Conservation (phyloP, 1,140 invertebrate species). For the Saxidomus purpurata region DNA sequence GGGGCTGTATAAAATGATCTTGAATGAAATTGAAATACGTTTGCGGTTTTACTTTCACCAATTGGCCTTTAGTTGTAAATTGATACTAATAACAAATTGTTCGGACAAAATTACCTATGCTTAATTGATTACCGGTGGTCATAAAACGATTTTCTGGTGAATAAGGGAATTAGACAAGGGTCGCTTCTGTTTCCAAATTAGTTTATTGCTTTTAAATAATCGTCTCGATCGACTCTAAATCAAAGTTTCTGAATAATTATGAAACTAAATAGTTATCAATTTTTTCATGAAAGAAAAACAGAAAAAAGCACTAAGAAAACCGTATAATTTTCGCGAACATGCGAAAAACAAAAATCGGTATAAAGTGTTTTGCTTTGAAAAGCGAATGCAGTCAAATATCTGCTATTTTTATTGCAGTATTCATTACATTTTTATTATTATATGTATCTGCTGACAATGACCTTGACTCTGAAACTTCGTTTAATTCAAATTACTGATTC, state of each 20-base stretch:
- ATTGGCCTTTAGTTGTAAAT: conserved; percentile 61
- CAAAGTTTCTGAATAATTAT: conserved; percentile 8
- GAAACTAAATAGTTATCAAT: background rate
- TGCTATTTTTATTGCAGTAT: no score
- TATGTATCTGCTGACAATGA: no score
- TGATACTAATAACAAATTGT: conserved; percentile 63
- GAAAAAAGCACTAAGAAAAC: no score
- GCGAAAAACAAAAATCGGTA: no score
- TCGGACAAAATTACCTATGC: conserved; percentile 54
- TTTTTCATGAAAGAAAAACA: background rate
- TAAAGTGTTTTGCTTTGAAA: no score
- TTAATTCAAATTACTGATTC: no score
- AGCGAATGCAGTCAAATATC: no score
- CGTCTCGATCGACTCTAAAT: conserved; percentile 8
- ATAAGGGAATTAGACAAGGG: conserved; percentile 51
- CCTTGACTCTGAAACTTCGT: no score
- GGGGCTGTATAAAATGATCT: conserved; percentile 61
- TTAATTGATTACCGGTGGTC: conserved; percentile 49
- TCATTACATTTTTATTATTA: no score
- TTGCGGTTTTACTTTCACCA: conserved; percentile 59
- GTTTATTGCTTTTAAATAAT: conserved; percentile 50
- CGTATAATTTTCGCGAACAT: no score
- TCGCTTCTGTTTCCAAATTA: conserved; percentile 54
- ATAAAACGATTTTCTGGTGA: conserved; percentile 51
- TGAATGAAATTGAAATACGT: conserved; percentile 48